These are phyloP conservation scores for Trichonephila clavata DNA, from an alignment of 1,140 invertebrate genomes.

Conservation along the genomic window DNA sequence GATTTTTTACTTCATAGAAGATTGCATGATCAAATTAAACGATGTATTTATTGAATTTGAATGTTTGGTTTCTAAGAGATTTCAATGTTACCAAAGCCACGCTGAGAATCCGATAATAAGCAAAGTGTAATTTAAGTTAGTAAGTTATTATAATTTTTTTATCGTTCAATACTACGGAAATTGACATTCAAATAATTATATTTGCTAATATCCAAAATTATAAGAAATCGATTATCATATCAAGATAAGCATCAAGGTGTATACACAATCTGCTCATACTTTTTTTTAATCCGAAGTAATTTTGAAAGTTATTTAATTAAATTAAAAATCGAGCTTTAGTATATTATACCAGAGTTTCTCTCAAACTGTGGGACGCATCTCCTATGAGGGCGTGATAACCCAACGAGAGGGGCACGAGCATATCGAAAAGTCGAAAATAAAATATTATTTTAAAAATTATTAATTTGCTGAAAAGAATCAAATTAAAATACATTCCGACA, in stretches of 20 bases:
- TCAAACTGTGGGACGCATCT: no score
- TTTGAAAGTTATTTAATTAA: no score
- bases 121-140: neutral
- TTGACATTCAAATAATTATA: neutral
- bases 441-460: no score
- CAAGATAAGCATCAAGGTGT: neutral
- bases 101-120: neutral
- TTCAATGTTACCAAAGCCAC: no score
- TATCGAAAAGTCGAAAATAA: no score
- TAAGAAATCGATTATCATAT: no score
- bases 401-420: no score
- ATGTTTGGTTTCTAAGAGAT: neutral
- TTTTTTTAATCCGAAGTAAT: neutral
- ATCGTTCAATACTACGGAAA: neutral
- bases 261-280: neutral
- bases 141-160: neutral
- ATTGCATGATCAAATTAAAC: neutral
- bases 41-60: neutral
- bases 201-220: neutral
- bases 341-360: no score
- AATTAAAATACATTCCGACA: no score
- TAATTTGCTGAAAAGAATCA: no score
- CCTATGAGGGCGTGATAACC: no score
- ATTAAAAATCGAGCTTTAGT: no score
- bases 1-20: neutral